These are phyloP conservation scores for Carollia perspicillata DNA, from an alignment of 2,113 vertebrate genomes.

Conservation along the genomic window DNA sequence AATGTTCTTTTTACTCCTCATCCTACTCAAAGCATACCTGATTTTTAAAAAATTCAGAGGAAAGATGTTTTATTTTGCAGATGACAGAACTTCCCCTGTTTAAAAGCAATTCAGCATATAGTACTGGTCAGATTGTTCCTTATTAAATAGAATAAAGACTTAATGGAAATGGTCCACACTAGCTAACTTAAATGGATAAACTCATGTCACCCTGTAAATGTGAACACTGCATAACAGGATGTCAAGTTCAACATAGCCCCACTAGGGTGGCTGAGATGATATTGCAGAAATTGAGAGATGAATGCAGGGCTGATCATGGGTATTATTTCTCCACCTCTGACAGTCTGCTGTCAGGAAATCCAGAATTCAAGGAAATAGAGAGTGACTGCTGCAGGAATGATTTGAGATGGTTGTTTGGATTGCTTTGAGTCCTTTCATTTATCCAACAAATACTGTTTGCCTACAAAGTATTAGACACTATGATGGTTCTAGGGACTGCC, in stretches of 20 bases:
- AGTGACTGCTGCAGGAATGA: neutral
- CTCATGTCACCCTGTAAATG: neutral
- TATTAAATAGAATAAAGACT: constrained; percentile 36
- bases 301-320: fast-evolving
- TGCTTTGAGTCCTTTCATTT: neutral
- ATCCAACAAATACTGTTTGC: neutral
- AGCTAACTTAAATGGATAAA: neutral
- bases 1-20: constrained; percentile 16
- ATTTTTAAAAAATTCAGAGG: neutral
- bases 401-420: fast-evolving
- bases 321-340: no score
- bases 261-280: neutral
- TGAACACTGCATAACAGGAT: neutral
- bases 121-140: neutral
- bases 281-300: neutral
- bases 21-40: constrained; percentile 2
- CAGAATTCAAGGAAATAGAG: neutral
- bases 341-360: neutral
- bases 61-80: constrained; percentile 28
- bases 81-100: constrained; percentile 19
- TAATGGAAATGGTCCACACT: neutral
- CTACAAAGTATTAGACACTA: neutral
- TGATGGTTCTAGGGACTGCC: neutral
- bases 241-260: neutral
- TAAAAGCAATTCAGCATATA: constrained; percentile 47